These are phyloP conservation scores for Hybognathus amarus DNA, from an alignment of 2,797 vertebrate species.

Conservation along the genomic window DNA sequence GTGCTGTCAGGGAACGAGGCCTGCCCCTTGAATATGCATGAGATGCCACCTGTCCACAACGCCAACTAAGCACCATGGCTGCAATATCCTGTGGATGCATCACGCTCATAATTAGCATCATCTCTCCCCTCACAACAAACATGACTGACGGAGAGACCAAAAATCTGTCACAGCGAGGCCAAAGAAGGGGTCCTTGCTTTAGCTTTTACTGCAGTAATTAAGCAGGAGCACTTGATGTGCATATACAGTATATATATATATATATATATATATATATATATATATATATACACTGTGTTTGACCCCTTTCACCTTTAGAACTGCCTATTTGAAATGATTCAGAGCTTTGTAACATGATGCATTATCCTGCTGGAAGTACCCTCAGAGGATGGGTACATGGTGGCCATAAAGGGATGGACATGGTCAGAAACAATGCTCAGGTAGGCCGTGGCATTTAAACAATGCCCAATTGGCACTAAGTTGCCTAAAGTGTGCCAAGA, in stretches of 20 bases:
- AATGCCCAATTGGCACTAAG: too few species aligned
- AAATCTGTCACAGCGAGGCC: neutral
- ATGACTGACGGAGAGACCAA: conserved; percentile 30
- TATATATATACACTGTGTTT: too few species aligned
- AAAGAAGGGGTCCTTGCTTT: neutral
- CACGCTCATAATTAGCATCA: conserved; percentile 52
- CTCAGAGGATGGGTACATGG: too few species aligned
- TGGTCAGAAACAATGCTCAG: too few species aligned
- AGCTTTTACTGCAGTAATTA: conserved; percentile 35
- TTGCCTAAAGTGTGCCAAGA: too few species aligned
- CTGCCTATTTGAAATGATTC: too few species aligned
- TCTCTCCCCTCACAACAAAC: conserved; percentile 39
- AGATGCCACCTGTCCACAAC: conserved; percentile 54
- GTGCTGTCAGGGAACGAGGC: conserved; percentile 29
- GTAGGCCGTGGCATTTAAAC: too few species aligned
- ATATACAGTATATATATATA: neutral
- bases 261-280: neutral
- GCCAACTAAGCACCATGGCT: conserved; percentile 48
- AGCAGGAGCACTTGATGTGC: neutral
- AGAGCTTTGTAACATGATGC: too few species aligned
- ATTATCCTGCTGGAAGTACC: too few species aligned
- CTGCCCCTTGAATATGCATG: conserved; percentile 59
- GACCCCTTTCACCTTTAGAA: too few species aligned
- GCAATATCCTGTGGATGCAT: conserved; percentile 43
- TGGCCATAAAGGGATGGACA: too few species aligned